Base-by-base conservation (phyloP, 1,140 invertebrate species). In the Littorina saxatilis region DNA sequence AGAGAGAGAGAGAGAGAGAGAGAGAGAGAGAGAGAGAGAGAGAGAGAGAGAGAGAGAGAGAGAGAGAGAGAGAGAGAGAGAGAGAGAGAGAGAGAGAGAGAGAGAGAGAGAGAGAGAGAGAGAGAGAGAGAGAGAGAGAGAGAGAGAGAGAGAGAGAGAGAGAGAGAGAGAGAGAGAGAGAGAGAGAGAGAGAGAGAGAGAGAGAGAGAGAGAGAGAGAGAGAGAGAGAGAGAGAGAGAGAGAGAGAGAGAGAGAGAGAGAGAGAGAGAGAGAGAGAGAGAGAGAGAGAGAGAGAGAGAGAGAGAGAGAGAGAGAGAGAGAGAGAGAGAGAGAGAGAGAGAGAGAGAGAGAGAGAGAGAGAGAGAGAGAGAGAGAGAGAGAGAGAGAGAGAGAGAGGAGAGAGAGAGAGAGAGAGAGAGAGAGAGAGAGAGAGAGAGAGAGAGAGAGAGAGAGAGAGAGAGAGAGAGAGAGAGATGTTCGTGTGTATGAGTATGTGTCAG, bases 191-290 rank as follows among this genome's bases (percentile, higher is more conserved):
- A 58, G 55, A 58, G 55, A 58, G 55, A 58, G 55, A 58, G 55
- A 58, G 55, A 58, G 55, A 15, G 47, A 68, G n/a, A 68, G n/a
- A n/a, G 63, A 68, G 63, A 68, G 63, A 68, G 63, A 68, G 63
- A 68, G 63, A 68, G 63, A 68, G 63, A 68, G 63, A 68, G 63
- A 15, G 63, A 68, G 11, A 29, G 68, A 29, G 29, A 29, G 68
- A 7, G 1, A 11, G 68, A 29, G 68, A 29, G 29, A 32, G 68
- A 72, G 29, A 29, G 2, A 32, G 68, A 29, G 11, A 32, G 63
- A 27, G 63, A 68, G 63, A 27, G 63, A 68, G 63, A 27, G 63
- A 68, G 63, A 27, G 63, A 68, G 63, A 27, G 63, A 68, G 63
- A 13, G 63, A 29, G 63, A 20, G 68, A 17, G 68, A 20, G 68